Conservation (phyloP, 2,113 vertebrate genomes). For the Melanotaenia duboulayi region DNA sequence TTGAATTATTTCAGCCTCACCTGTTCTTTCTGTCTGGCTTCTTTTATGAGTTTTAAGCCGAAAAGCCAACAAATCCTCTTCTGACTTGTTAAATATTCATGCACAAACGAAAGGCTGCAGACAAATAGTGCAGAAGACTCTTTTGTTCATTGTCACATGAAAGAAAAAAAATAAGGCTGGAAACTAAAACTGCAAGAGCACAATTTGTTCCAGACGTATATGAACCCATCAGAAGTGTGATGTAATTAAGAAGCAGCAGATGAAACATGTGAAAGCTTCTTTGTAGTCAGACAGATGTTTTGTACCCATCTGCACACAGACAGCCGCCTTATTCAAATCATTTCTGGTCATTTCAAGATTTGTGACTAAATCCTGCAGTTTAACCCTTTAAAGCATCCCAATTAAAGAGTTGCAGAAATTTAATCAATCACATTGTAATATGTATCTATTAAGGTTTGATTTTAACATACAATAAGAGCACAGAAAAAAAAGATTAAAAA, state of each 20-base stretch:
- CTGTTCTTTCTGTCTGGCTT: constrained; percentile 30
- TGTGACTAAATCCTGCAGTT: background rate
- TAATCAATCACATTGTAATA: too few relatives aligned
- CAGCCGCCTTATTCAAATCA: background rate
- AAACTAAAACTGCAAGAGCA: constrained; percentile 17
- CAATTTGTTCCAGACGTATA: background rate
- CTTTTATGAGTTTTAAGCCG: constrained; percentile 47
- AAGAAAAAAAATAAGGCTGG: constrained; percentile 4
- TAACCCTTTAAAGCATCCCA: background rate
- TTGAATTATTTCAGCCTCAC: constrained; percentile 29
- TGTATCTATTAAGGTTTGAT: too few relatives aligned
- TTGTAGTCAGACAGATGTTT: constrained; percentile 4
- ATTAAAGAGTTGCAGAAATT: background rate
- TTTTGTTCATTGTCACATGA: constrained; percentile 36
- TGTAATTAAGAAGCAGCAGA: constrained; percentile 17
- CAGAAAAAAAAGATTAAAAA: too few relatives aligned
- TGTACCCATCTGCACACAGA: background rate
- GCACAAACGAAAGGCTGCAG: constrained; percentile 14
- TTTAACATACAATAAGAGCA: too few relatives aligned
- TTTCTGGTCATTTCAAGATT: constrained; percentile 11
- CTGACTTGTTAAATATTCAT: constrained; percentile 42
- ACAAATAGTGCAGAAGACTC: constrained; percentile 13
- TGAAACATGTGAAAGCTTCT: constrained; percentile 23
- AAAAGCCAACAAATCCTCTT: constrained; percentile 55
- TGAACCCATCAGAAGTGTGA: constrained; percentile 10